Evolutionary conservation across 2,888 invertebrate genomes (phyloP).

Genomic region (Cephus rjabovi): DNA sequence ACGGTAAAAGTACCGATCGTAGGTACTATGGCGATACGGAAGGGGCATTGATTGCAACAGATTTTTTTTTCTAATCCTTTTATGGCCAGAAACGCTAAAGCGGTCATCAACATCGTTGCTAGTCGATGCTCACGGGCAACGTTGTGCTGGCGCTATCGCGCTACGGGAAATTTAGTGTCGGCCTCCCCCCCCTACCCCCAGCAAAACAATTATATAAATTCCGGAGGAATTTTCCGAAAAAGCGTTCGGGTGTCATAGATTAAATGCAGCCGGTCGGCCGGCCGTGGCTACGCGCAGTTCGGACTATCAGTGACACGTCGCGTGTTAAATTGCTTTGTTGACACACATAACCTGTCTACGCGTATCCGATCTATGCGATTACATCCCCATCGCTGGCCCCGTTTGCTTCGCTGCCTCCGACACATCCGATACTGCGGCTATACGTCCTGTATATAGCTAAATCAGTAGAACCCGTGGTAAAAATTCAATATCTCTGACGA

Average conservation of each 20-base stretch:
- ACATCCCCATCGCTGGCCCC: conserved; percentile 19
- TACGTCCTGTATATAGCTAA: neutral
- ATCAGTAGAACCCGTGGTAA: neutral
- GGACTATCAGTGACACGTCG: conserved; percentile 60
- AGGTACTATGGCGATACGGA: neutral
- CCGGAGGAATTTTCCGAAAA: conserved; percentile 60
- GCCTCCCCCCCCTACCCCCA: conserved; percentile 28
- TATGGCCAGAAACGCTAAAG: conserved; percentile 55
- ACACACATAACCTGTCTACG: conserved; percentile 59
- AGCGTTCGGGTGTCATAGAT: conserved; percentile 57
- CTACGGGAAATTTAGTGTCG: conserved; percentile 58
- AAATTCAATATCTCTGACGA: neutral
- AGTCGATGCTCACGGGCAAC: neutral
- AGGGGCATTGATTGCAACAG: conserved; percentile 21
- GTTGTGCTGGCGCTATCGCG: conserved; percentile 26
- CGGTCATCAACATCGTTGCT: conserved; percentile 44
- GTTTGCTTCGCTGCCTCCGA: conserved; percentile 28
- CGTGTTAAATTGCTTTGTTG: conserved; percentile 62
- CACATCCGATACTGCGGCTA: neutral
- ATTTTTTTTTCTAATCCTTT: conserved; percentile 46
- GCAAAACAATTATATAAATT: conserved; percentile 67
- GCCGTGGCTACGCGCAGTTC: conserved; percentile 24
- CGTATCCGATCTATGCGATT: conserved; percentile 52
- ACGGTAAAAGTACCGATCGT: neutral
- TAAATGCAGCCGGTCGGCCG: conserved; percentile 53